phyloP scores from a whole-genome alignment of 2,113 vertebrate species.

The Dipodomys stephensi region DNA sequence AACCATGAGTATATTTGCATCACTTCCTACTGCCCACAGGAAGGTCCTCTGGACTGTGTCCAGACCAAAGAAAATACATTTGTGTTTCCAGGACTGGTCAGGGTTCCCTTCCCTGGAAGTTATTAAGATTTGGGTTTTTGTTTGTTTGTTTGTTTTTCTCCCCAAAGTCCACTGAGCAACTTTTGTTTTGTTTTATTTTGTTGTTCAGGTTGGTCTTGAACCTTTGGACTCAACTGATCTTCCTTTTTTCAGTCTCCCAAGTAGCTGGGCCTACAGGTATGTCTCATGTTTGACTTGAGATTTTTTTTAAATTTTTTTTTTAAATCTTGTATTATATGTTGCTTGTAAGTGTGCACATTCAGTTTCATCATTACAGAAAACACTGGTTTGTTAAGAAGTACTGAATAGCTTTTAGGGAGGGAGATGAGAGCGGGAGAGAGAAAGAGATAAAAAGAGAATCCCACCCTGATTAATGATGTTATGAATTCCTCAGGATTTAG shows the following conservation, averaged over 20 bases:
- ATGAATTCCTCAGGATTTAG: not conserved
- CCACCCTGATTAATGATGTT: not conserved
- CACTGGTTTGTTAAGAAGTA: not conserved
- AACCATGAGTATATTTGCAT: not conserved
- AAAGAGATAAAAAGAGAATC: not conserved
- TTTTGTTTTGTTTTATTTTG: not conserved
- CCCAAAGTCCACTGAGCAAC: too few relatives aligned
- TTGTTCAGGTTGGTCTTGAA: not conserved
- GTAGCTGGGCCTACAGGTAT: not conserved
- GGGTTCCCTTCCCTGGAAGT: not conserved
- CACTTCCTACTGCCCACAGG: not conserved
- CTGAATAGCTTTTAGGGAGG: not conserved
- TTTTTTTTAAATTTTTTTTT: slow-evolving; percentile 12
- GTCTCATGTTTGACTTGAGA: not conserved
- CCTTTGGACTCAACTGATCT: not conserved
- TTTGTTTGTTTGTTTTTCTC: not conserved
- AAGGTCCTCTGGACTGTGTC: not conserved
- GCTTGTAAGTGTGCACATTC: not conserved
- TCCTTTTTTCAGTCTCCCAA: not conserved
- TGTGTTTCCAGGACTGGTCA: not conserved
- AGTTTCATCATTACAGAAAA: not conserved
- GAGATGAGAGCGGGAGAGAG: not conserved
- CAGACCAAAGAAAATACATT: not conserved
- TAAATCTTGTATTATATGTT: not conserved
- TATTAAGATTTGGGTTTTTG: not conserved